Evolutionary conservation across 2,797 vertebrate species (phyloP).

Genomic region (Girardinus metallicus): DNA sequence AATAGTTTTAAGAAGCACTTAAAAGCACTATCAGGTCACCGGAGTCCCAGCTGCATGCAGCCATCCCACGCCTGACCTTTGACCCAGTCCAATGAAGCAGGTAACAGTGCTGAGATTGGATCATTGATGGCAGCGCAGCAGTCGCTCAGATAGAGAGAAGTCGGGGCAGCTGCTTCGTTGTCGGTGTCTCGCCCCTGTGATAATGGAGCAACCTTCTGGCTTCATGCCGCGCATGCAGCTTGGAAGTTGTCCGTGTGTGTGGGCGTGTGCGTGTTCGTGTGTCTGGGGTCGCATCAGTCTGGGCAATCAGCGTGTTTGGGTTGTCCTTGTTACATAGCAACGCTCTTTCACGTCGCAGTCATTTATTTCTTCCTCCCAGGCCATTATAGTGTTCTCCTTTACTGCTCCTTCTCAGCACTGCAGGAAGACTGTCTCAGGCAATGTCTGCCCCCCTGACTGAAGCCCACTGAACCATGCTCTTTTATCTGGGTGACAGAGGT

Average conservation of each 20-base stretch:
- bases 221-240: slow-evolving; percentile 31
- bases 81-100: slow-evolving; percentile 78
- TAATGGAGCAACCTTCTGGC: slow-evolving; percentile 57
- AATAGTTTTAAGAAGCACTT: slow-evolving; percentile 74
- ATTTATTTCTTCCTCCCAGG: slow-evolving; percentile 38
- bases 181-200: slow-evolving; percentile 64
- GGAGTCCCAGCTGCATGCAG: slow-evolving; percentile 43
- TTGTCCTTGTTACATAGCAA: slow-evolving; percentile 48
- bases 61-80: slow-evolving; percentile 58
- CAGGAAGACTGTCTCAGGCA: slow-evolving; percentile 56
- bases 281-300: slow-evolving; percentile 45
- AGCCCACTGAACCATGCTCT: slow-evolving; percentile 59
- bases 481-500: slow-evolving; percentile 66
- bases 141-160: slow-evolving; percentile 60
- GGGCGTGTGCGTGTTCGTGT: slow-evolving; percentile 13
- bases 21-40: slow-evolving; percentile 42
- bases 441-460: slow-evolving; percentile 55
- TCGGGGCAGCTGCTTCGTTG: slow-evolving; percentile 69
- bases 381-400: slow-evolving; percentile 72
- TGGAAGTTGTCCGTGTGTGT: slow-evolving; percentile 19
- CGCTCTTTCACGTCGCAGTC: slow-evolving; percentile 21
- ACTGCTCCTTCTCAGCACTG: slow-evolving; percentile 54
- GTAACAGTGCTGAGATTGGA: slow-evolving; percentile 77
- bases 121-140: slow-evolving; percentile 67
- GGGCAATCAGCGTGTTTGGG: slow-evolving; percentile 58